Base-by-base conservation (phyloP, 1,140 invertebrate species). In the Luehdorfia chinensis region DNA sequence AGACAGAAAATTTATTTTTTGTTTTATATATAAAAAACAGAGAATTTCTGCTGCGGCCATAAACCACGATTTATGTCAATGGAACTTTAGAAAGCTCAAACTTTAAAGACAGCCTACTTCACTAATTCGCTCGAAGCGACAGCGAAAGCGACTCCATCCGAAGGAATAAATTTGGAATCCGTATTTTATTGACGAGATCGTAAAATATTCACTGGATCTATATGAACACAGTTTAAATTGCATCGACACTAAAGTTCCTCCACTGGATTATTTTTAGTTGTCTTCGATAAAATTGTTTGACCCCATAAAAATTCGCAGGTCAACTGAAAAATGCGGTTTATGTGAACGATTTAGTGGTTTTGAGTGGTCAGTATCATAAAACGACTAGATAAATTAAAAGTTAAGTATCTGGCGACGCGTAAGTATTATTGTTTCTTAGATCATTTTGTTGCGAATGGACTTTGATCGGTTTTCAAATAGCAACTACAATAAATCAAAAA, bases 261-360 rank as follows among this genome's bases (percentile, higher is more conserved):
- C n/a, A 11, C 27, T 43, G 39, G 27, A 43, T 43, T 43, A 43
- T 30, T 43, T 41, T 43, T 28, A 43, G 39, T 43, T 43, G 39
- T 43, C 39, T 15, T 21, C 36, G 14, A 43, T 43, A 43, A 43
- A 43, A 43, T 28, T 16, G 39, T 43, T 28, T 28, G 39, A 43
- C 39, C 39, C 15, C 39, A 43, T 43, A 43, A 43, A 43, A 43
- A 30, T 43, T 28, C 27, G 27, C 39, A 43, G 39, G 39, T 43
- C 39, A 43, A 43, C 25, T 43, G 25, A 43, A 30, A 34, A 43
- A 30, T 43, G 23, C 27, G 39, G 39, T 43, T 43, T 43, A 43
- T 28, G 15, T 30, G 30, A 31, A 43, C 25, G 27, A 43, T 43
- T 43, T 43, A 15, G 27, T 43, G 39, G 25, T 30, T 43, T 43